Conservation (phyloP, 2,113 vertebrate genomes). For the Spea bombifrons region DNA sequence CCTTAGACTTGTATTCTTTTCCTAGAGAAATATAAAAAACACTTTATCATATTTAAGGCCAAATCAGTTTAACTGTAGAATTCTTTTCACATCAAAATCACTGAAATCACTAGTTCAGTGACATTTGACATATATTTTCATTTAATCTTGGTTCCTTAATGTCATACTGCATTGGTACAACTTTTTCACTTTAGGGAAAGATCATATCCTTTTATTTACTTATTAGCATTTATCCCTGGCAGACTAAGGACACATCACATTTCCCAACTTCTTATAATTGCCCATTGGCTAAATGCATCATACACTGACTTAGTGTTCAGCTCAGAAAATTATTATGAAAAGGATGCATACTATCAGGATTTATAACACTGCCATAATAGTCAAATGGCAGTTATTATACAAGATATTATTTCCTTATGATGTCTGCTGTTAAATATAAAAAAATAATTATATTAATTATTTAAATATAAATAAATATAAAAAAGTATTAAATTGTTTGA, state of each 20-base stretch:
- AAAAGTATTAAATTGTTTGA: too few species aligned
- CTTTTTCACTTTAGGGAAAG: neutral
- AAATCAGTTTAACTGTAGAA: conserved; percentile 8
- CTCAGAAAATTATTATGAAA: too few species aligned
- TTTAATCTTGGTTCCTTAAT: conserved; percentile 28
- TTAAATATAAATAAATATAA: too few species aligned
- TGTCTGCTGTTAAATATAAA: too few species aligned
- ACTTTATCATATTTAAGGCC: conserved; percentile 12
- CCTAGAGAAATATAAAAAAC: conserved; percentile 12
- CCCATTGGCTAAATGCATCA: conserved; percentile 31
- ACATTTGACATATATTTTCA: conserved; percentile 35
- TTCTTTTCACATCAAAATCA: conserved; percentile 33
- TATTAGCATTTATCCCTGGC: conserved; percentile 25
- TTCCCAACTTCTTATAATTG: conserved; percentile 11
- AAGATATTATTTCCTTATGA: too few species aligned
- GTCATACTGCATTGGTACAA: conserved; percentile 23
- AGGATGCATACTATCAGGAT: too few species aligned
- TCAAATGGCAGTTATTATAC: too few species aligned
- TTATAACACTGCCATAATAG: too few species aligned
- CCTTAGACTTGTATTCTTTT: conserved; percentile 38
- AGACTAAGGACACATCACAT: conserved; percentile 14
- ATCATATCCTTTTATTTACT: conserved; percentile 28
- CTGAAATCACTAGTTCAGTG: conserved; percentile 25
- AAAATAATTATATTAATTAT: too few species aligned
- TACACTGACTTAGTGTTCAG: too few species aligned